Percentiles rank a stretch among this genome's conserved stretches.
Conservation (phyloP, 30 jellyfish, hydroid and myxozoan genomes). For the Clytia hemisphaerica region DNA sequence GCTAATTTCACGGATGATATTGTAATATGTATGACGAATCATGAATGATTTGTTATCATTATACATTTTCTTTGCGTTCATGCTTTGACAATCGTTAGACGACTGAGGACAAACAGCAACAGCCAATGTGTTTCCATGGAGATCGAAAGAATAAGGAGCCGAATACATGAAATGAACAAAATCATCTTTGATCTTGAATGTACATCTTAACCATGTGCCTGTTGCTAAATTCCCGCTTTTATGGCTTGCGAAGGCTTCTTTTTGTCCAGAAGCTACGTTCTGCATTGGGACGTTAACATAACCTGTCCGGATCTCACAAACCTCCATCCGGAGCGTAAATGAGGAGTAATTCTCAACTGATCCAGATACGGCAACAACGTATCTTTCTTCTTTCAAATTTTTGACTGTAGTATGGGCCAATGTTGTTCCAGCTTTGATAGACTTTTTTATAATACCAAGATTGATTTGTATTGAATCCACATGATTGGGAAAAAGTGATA, state of each 20-base stretch:
- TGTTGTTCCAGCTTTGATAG: background rate
- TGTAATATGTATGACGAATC: background rate
- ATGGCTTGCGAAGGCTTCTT: slow-evolving; percentile 11
- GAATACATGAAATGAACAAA: slow-evolving; percentile 4
- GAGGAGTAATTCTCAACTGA: slow-evolving; percentile 5
- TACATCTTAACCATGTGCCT: slow-evolving; percentile 4
- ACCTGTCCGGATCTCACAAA: background rate
- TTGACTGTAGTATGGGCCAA: background rate
- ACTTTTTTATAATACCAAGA: background rate
- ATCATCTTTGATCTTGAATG: background rate
- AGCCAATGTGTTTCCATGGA: slow-evolving; percentile 6
- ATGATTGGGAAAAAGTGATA: too few species aligned
- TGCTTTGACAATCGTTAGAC: background rate
- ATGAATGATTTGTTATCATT: background rate
- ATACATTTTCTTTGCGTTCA: slow-evolving; percentile 9
- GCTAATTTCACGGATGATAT: background rate
- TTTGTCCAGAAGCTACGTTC: background rate
- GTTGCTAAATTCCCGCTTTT: background rate
- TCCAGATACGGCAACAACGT: slow-evolving; percentile 3
- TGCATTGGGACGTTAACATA: slow-evolving; percentile 8
- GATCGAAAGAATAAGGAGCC: slow-evolving; percentile 10
- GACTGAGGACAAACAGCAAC: slow-evolving; percentile 1
- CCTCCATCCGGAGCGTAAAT: background rate
- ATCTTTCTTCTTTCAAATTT: background rate
- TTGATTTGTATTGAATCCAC: too few species aligned